Base-by-base conservation (phyloP, 2,888 invertebrate genomes). In the Nymphalis c-album region DNA sequence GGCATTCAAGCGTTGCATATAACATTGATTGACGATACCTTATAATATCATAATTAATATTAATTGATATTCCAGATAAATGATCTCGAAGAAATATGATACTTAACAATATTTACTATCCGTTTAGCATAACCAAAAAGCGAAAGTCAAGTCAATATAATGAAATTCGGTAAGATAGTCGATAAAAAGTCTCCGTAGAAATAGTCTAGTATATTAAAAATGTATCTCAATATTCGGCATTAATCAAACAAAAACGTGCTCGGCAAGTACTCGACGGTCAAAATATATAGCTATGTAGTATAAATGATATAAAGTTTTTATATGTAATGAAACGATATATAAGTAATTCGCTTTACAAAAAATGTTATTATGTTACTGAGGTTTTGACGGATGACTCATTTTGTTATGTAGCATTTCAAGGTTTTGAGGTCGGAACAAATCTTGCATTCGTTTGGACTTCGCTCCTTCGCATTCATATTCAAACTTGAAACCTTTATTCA, bases 21-120 rank as follows among this genome's bases (percentile, higher is more conserved):
- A 61, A 66, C 60, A 72, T 73, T 72, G 74, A 68, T 70, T 73
- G 73, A 70, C 71, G 69, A 64, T 57, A 68, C 62, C 58, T 64
- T 60, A 26, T 18, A 35, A 60, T 46, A 55, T 59, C 8, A 20
- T 26, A 45, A 53, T 50, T 45, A 18, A 5, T 22, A 13, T 40
- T 16, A 26, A 20, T 59, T 45, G 26, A 0, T 26, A 31, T 8
- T 45, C 13, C 20, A 51, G n/a, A 57, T 10, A 26, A 31, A 51
- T 22, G 18, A 50, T 50, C 20, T 50, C 10, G 6, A 31, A 31
- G 26, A 6, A 31, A 31, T 6, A 6, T 18, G n/a, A 47, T 17
- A 18, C 18, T 18, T 18, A 20, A 20, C 20, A 50, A 17, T 50
- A 8, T 17, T 50, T 50, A 7, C 20, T 10, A 18, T 50, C 18